A percentile compares a stretch with the other conserved stretches of the same genome.
Conservation (phyloP, 2,113 vertebrate species). For the Notiomystis cincta region DNA sequence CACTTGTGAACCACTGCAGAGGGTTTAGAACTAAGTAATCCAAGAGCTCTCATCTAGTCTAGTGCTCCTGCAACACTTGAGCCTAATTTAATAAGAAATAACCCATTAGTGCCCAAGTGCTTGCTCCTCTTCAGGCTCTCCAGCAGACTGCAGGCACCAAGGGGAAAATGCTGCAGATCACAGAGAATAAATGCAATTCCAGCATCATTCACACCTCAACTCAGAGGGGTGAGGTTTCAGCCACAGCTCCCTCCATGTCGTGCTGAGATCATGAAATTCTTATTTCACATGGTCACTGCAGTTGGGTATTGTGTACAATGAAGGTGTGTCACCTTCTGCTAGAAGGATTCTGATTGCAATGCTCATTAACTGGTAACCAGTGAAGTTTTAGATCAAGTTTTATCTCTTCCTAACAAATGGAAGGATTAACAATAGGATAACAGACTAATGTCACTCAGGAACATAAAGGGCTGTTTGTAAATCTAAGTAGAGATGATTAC, state of each 20-base stretch:
- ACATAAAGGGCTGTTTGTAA: background rate
- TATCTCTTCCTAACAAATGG: background rate
- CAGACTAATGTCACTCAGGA: background rate
- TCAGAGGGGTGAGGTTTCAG: background rate
- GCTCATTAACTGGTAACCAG: background rate
- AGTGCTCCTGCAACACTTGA: background rate
- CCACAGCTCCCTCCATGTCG: background rate
- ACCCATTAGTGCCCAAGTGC: background rate
- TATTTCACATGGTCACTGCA: background rate
- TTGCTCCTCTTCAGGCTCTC: background rate
- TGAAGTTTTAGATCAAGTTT: background rate
- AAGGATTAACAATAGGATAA: background rate
- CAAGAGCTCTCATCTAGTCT: background rate
- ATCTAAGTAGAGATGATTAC: background rate
- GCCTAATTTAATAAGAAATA: background rate
- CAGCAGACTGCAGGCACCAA: background rate
- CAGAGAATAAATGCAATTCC: background rate
- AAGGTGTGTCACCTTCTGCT: background rate
- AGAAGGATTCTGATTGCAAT: background rate
- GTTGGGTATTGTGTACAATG: background rate
- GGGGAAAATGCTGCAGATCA: background rate
- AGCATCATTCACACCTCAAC: background rate
- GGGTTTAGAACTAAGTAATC: background rate
- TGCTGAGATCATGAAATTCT: background rate
- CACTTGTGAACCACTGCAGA: background rate